A percentile compares a stretch with the other conserved stretches of the same genome.
phyloP scores from a whole-genome alignment of 1,140 invertebrate genomes.

The Solenopsis fugax region DNA sequence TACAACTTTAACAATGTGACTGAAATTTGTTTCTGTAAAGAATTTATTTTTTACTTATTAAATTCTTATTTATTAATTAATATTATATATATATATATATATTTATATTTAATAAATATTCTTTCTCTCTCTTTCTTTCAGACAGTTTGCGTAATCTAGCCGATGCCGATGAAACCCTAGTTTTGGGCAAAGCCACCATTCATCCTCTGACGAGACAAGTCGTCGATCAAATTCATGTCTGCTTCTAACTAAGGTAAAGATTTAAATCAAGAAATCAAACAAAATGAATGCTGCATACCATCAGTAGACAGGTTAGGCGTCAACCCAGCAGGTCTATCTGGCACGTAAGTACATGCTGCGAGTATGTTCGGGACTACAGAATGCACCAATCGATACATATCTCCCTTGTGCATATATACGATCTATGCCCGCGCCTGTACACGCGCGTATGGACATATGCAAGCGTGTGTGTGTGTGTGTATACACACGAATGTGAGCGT shows the following conservation, averaged over 20 bases:
- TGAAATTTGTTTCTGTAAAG: too few relatives aligned
- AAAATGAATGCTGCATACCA: conserved; percentile 70
- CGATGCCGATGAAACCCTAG: conserved; percentile 32
- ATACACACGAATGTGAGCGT: conserved; percentile 34
- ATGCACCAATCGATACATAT: conserved; percentile 64
- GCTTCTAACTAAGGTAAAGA: conserved; percentile 61
- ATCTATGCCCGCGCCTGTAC: background rate
- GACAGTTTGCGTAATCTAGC: background rate
- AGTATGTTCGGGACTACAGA: conserved; percentile 61
- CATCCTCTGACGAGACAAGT: conserved; percentile 69
- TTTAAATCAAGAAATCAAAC: conserved; percentile 74
- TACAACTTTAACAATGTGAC: background rate
- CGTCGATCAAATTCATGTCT: conserved; percentile 68
- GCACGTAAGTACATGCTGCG: conserved; percentile 74
- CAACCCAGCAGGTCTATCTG: conserved; percentile 75
- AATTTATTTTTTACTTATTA: too few relatives aligned
- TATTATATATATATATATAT: background rate
- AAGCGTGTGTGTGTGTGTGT: background rate
- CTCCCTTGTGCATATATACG: conserved; percentile 36
- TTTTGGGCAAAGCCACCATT: conserved; percentile 44
- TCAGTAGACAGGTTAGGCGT: conserved; percentile 75
- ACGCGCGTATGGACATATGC: background rate
- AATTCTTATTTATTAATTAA: too few relatives aligned
- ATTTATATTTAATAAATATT: conserved; percentile 3
- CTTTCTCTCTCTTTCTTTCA: background rate